These are phyloP conservation scores for Turdus rufiventris DNA, from an alignment of 2,113 vertebrate genomes.

Conservation along the genomic window DNA sequence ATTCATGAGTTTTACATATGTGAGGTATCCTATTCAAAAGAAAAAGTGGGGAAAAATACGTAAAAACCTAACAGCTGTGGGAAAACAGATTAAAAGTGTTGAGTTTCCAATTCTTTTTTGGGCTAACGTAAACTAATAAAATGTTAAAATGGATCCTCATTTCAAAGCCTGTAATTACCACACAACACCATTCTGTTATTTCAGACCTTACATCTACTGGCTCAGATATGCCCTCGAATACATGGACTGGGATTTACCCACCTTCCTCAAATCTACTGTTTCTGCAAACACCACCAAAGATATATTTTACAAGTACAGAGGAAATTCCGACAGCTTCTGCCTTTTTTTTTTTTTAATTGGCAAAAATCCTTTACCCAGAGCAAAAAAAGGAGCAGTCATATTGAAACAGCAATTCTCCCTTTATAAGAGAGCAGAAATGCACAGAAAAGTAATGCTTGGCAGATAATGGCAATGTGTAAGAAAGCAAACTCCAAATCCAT, in stretches of 20 bases:
- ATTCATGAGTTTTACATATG: conserved; percentile 43
- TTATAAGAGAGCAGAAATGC: background rate
- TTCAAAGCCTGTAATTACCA: conserved; percentile 64
- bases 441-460: background rate
- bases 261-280: background rate
- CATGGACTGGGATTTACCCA: background rate
- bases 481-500: background rate
- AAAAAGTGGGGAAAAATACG: background rate
- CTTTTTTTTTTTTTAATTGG: background rate
- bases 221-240: background rate
- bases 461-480: background rate
- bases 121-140: conserved; percentile 56
- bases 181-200: conserved; percentile 62
- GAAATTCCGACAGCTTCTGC: background rate
- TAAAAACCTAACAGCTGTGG: conserved; percentile 54
- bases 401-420: background rate
- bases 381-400: background rate
- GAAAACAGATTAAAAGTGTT: conserved; percentile 54
- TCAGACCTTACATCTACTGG: background rate
- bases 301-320: background rate
- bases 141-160: conserved; percentile 38
- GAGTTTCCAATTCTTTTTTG: conserved; percentile 57
- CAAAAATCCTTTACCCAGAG: background rate
- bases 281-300: background rate
- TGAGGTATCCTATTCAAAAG: conserved; percentile 27